Base-by-base conservation (phyloP, 2,888 invertebrate species). In the Lasioglossum villosulum region DNA sequence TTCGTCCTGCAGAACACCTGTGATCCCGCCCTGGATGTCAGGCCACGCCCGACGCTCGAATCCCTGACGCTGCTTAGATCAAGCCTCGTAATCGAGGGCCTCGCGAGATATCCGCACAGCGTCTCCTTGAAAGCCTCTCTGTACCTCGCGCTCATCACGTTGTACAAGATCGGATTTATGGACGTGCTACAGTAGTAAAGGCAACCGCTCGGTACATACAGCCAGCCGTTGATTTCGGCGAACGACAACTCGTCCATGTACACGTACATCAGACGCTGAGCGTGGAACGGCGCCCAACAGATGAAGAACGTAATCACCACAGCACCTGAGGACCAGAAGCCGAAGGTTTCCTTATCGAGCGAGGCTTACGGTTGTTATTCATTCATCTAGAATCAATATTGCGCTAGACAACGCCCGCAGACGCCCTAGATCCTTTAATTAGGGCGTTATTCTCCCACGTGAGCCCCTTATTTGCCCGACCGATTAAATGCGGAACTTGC, bases 221-320 rank as follows among this genome's bases (percentile, higher is more conserved):
- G 96, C 96, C 97, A 97, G 91, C 97, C 97, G 95, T 98, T 97
- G 92, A 97, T 96, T 88, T 96, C 95, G 93, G 96, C 96, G 95
- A 96, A 97, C 92, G 96, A 95, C 12, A 10, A 1, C 0, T 96
- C 94, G 83, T 96, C 96, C 37, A 96, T 94, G 83, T 96, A 95
- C 92, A 97, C 96, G 94, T 97, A 97, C 95, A 98, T 96, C 75
- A 99, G 96, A 5, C 99, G 96, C 95, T 99, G 99, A 90, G 98
- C 96, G 96, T 99, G 99, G 96, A 99, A 99, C 39, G 99, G 99
- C 0, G 98, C 98, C 99, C 99, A 99, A 95, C 98, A 98, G 34
- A 98, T 96, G 96, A 99, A 99, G 96, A 99, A 99, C 19, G 98
- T 98, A 37, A 98, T 96, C 84, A 99, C 99, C 52, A 99, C 99